Base-by-base conservation (phyloP, 2,888 invertebrate species). In the Zele albiditarsus region DNA sequence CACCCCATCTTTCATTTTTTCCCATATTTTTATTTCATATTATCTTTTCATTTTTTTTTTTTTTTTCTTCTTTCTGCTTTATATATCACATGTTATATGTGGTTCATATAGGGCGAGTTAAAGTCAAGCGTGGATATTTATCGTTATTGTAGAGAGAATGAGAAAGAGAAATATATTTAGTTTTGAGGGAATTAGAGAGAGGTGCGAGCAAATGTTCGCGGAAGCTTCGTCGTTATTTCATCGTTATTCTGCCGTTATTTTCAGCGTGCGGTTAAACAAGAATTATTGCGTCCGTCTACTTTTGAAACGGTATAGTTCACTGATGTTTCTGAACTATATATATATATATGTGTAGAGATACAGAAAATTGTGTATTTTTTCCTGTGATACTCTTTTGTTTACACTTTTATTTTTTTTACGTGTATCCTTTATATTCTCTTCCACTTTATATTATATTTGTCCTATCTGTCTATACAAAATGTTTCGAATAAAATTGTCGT, bases 191-290 rank as follows among this genome's bases (percentile, higher is more conserved):
- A n/a, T 20, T 5, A 63, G 73, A 38, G n/a, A 62, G 73, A 63
- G 58, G 69, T 70, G 57, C 60, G 23, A 66, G 73, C 58, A 73
- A 66, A 71, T 53, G 71, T 80, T 80, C 80, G 71, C 75, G 77
- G 77, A 80, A 81, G 81, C 84, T 82, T 77, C 83, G 81, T 85
- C 83, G 83, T 85, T 85, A 84, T 85, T 84, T 83, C 80, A 82
- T 82, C 82, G 82, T 84, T 86, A 84, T 84, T 85, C 83, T 78
- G 79, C 76, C 79, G 80, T 81, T 82, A 83, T 83, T 83, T 84
- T 80, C 78, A 81, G 79, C 81, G 80, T 74, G 78, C 80, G 82
- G 81, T 85, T 82, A 82, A 85, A 75, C 76, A 80, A 84, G 84
- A 85, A 82, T 85, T 83, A 84, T 84, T 82, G 79, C 82, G 74